Percentiles rank a stretch among this genome's conserved stretches.
These are phyloP conservation scores for Florisuga fusca DNA, from an alignment of 2,797 vertebrate genomes.

Conservation along the genomic window DNA sequence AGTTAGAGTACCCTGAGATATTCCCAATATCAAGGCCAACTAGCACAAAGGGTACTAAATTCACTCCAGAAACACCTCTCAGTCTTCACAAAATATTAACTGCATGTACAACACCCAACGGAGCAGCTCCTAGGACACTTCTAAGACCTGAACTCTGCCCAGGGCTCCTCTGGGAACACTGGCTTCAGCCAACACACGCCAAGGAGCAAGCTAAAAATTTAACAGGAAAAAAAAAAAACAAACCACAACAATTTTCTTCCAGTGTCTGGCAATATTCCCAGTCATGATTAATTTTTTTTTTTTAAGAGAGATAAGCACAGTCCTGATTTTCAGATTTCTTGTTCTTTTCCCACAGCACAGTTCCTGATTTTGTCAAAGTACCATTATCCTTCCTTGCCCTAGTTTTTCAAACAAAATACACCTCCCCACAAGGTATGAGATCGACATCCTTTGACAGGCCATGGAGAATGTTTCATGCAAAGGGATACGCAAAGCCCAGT, in stretches of 20 bases:
- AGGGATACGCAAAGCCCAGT: background rate
- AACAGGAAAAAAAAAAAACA: background rate
- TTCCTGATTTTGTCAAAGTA: background rate
- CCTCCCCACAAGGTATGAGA: background rate
- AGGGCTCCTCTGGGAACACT: background rate
- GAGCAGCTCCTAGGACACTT: background rate
- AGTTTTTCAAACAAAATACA: background rate
- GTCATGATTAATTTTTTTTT: background rate
- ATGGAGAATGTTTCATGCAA: background rate
- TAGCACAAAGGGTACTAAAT: background rate
- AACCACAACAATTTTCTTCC: background rate
- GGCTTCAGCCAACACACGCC: background rate
- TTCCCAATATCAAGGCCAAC: background rate
- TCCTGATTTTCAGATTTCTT: background rate
- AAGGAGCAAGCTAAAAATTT: background rate
- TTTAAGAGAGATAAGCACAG: background rate
- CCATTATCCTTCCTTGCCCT: background rate
- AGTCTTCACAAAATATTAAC: background rate
- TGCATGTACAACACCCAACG: background rate
- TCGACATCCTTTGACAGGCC: background rate
- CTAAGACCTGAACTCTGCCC: background rate
- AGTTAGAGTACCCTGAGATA: background rate
- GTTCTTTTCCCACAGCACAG: background rate
- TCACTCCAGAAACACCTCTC: background rate
- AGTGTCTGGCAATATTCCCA: background rate